Base-by-base conservation (phyloP, 2,113 vertebrate species). In the Oxygymnocypris stewartii region DNA sequence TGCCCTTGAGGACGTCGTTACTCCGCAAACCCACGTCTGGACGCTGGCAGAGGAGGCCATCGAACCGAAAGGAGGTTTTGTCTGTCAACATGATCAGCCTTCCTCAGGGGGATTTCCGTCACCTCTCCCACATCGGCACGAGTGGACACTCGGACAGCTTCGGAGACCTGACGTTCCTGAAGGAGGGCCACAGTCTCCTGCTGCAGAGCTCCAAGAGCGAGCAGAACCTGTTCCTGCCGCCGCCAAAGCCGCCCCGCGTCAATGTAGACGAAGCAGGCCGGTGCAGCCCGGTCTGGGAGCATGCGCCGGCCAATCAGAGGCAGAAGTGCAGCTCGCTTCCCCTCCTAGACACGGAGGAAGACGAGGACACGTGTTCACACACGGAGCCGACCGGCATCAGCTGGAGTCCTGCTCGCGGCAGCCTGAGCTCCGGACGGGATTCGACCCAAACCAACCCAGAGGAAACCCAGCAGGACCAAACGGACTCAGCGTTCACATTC, bases 161-260 rank as follows among this genome's bases (percentile, higher is more conserved):
- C 49, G 95, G 95, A 20, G 95, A 96, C 84, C 90, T 96, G 23
- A 93, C 95, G 63, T 95, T 96, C 88, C 88, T 96, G 42, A 92
- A 94, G 89, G 88, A 87, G 85, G 93, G 92, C 57, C 92, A 92
- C 31, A 88, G 65, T 18, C 86, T 96, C 67, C 89, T 94, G 25
- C 88, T 92, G 11, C 92, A 94, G 77, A 95, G 94, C 79, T 95
- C 95, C 37, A 94, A 94, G 91, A 97, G 96, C 0, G 96, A 96
- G 90, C 95, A 96, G 90, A 96, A 96, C 88, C 90, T 97, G 89
- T 91, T 95, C 82, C 67, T 93, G 79, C 92, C 94, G n/a, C 96
- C 97, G 0, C 97, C 97, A 44, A 99, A 99, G 84, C 97, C 97
- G 7, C 97, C 98, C 0, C 97, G 97, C 12, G 93, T 98, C 44